phyloP scores from a whole-genome alignment of 2,113 vertebrate species.

The Psophia crepitans region DNA sequence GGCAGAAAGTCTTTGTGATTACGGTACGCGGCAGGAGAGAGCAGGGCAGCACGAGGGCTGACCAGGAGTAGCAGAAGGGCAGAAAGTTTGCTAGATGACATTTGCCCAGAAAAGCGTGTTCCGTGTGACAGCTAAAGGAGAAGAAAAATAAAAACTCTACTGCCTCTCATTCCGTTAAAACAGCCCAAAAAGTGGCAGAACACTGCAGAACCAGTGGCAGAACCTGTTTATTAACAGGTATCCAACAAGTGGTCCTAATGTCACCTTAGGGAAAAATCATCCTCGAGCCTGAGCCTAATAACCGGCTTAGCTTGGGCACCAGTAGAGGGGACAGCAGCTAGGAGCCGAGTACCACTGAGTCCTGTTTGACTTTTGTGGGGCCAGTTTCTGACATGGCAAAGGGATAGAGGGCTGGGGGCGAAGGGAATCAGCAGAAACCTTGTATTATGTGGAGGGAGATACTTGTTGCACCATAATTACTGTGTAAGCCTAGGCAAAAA shows the following conservation, averaged over 20 bases:
- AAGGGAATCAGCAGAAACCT: not conserved
- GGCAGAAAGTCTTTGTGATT: not conserved
- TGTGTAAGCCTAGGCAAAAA: not conserved
- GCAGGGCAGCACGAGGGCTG: not conserved
- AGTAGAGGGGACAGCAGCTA: not conserved
- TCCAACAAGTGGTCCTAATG: not conserved
- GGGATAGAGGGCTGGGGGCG: too few relatives aligned
- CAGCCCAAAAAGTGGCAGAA: not conserved
- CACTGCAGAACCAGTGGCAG: too few relatives aligned
- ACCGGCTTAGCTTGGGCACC: not conserved
- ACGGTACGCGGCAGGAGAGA: accelerated
- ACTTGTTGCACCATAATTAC: not conserved
- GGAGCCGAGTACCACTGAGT: accelerated
- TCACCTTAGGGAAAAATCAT: not conserved
- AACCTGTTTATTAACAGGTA: not conserved
- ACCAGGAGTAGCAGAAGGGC: not conserved
- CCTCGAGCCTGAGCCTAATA: not conserved
- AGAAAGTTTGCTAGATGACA: not conserved
- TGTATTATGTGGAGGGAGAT: not conserved
- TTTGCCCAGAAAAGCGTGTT: not conserved
- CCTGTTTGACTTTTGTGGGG: accelerated
- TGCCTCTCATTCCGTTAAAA: not conserved
- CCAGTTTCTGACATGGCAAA: not conserved
- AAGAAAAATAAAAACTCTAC: not conserved
- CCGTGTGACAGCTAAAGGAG: not conserved